Evolutionary conservation across 2,888 invertebrate species (phyloP).

Genomic region (Marasmarcha lunaedactyla): DNA sequence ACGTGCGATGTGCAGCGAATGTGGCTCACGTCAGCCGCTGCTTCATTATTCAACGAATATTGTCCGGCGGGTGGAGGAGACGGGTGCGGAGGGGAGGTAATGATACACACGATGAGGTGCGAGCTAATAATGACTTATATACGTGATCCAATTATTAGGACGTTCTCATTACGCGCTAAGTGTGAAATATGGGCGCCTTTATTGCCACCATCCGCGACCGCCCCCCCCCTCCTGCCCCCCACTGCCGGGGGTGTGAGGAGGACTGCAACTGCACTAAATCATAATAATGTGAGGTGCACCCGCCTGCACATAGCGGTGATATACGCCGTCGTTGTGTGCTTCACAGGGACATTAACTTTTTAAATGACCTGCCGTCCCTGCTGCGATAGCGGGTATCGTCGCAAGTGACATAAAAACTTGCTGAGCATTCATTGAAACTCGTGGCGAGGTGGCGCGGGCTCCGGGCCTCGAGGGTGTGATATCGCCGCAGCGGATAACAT

Average conservation of each 20-base stretch:
- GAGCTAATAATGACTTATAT: constrained; percentile 72
- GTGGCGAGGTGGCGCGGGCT: too few species aligned
- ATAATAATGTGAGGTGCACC: constrained; percentile 57
- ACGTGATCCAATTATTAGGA: constrained; percentile 73
- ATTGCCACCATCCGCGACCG: constrained; percentile 46
- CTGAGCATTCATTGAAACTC: too few species aligned
- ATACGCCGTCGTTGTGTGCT: not conserved
- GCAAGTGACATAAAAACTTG: too few species aligned
- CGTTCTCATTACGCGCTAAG: constrained; percentile 71
- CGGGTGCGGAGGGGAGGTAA: constrained; percentile 28
- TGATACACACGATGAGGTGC: constrained; percentile 63
- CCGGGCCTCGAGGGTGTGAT: too few species aligned
- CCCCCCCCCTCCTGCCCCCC: constrained; percentile 13
- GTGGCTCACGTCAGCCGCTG: too few species aligned
- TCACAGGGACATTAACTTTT: too few species aligned
- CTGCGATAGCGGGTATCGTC: too few species aligned
- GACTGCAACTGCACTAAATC: constrained; percentile 63
- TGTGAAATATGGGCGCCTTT: constrained; percentile 70
- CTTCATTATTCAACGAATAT: not conserved
- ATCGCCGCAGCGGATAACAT: constrained; percentile 27
- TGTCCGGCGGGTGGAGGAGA: constrained; percentile 14
- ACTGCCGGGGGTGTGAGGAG: constrained; percentile 24
- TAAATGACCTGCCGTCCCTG: too few species aligned
- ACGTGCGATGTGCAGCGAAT: constrained; percentile 8
- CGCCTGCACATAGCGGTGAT: not conserved